phyloP scores from a whole-genome alignment of 2,797 vertebrate genomes.

The Percopsis omiscomaycus region DNA sequence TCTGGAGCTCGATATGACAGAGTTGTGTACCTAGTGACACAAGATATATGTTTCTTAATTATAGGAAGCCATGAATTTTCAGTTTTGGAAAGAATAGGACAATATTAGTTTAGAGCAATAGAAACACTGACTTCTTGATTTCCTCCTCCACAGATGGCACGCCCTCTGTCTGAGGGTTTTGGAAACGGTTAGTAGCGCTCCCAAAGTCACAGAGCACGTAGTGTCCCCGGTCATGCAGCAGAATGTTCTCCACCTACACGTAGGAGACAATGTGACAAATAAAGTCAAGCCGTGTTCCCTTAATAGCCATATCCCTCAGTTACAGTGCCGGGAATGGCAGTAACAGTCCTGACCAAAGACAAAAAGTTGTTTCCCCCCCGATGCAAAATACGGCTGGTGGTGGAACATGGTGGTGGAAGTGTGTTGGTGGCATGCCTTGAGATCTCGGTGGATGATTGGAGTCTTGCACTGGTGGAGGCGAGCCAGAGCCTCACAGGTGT shows the following conservation, averaged over 20 bases:
- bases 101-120: neutral
- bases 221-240: slow-evolving; percentile 95
- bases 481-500: slow-evolving; percentile 93
- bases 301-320: too few relatives aligned
- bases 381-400: neutral
- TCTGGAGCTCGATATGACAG: slow-evolving; percentile 96
- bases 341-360: slow-evolving; percentile 13
- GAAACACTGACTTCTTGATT: slow-evolving; percentile 90
- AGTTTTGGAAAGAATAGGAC: neutral
- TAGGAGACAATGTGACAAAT: slow-evolving; percentile 10
- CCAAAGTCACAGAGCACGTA: slow-evolving; percentile 98
- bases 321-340: neutral
- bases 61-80: slow-evolving; percentile 10
- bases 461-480: slow-evolving; percentile 92
- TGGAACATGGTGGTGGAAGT: neutral
- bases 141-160: slow-evolving; percentile 92
- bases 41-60: slow-evolving; percentile 9
- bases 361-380: neutral
- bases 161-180: slow-evolving; percentile 93
- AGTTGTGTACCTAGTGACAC: slow-evolving; percentile 89
- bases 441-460: slow-evolving; percentile 92
- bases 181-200: slow-evolving; percentile 93
- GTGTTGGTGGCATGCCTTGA: slow-evolving; percentile 81
- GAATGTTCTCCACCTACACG: slow-evolving; percentile 94
- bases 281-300: too few relatives aligned